phyloP scores from a whole-genome alignment of 2,888 invertebrate genomes.

The Prenolepis imparis region DNA sequence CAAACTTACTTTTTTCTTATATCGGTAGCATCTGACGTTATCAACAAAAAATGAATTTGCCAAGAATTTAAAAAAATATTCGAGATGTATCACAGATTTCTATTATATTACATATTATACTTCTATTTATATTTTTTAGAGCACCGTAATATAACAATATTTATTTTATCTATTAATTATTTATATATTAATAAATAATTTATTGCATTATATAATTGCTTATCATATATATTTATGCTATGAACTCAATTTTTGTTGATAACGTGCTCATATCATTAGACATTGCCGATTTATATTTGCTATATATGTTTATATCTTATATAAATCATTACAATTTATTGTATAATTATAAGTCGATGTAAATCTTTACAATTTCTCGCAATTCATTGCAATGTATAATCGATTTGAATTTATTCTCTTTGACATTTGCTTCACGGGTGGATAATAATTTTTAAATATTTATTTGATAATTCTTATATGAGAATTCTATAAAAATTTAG shows the following conservation, averaged over 20 bases:
- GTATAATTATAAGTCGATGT: constrained; percentile 24
- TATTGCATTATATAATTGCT: constrained; percentile 23
- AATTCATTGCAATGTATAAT: not conserved
- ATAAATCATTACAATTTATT: constrained; percentile 13
- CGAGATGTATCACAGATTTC: constrained; percentile 38
- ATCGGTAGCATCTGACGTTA: constrained; percentile 6
- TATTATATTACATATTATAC: constrained; percentile 16
- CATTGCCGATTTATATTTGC: not conserved
- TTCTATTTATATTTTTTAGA: constrained; percentile 16
- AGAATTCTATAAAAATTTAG: constrained; percentile 7
- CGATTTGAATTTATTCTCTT: constrained; percentile 3
- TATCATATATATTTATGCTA: not conserved
- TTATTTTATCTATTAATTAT: not conserved
- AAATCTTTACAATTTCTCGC: not conserved
- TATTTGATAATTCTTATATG: not conserved
- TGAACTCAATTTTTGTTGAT: constrained; percentile 34
- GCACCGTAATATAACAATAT: constrained; percentile 20
- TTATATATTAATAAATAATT: constrained; percentile 29
- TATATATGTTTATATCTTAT: not conserved
- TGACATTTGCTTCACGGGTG: not conserved
- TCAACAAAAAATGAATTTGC: constrained; percentile 19
- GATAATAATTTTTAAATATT: constrained; percentile 1
- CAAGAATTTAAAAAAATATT: constrained; percentile 10
- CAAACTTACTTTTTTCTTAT: constrained; percentile 15
- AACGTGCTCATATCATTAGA: not conserved